Evolutionary conservation across 2,113 vertebrate genomes (phyloP), one percentile per base, ranked within the genome.

Genomic region (Herpetotheres cachinnans): DNA sequence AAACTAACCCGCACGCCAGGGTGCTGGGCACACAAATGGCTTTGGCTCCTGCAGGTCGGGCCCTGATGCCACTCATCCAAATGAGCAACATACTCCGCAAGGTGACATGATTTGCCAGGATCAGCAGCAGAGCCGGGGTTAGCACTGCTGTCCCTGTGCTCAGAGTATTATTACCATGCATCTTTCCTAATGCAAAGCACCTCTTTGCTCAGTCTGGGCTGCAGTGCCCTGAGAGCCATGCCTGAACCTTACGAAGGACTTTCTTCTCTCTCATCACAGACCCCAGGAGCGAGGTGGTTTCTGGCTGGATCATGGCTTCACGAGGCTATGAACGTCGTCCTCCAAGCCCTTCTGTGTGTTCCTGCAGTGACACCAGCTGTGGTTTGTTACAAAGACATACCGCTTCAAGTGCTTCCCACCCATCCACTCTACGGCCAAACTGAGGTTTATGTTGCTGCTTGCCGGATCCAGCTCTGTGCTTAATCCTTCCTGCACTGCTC

Each of bases 131-230:
- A 56, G 25, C 27, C 0, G 0, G 21, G 21, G 36, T 52, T 71
- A 21, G 27, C 10, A 15, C 19, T 52, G 61, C 66, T 67, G 19
- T 61, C 13, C 21, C 22, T 13, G 3, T 70, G 56, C 34, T 70
- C 38, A 17, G 29, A 63, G 8, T n/a, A 9, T 18, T 25, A 26
- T 54, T n/a, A 22, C 34, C 17, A 15, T 17, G 49, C 0, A 0
- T 12, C 66, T 79, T 88, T 79, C 54, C 63, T 73, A 83, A 44
- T 16, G 30, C 52, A 67, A 82, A 90, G n/a, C 22, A 16, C 9
- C 32, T 54, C 30, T 63, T 76, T 46, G 10, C 44, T 85, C 16
- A 36, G 18, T 18, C 49, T 61, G 49, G 65, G 34, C 52, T 79
- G 38, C 44, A 50, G 14, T 81, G 59, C 54, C 25, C 12, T 21